These are phyloP conservation scores for Agrochola litura DNA, from an alignment of 2,888 invertebrate species.

Conservation along the genomic window DNA sequence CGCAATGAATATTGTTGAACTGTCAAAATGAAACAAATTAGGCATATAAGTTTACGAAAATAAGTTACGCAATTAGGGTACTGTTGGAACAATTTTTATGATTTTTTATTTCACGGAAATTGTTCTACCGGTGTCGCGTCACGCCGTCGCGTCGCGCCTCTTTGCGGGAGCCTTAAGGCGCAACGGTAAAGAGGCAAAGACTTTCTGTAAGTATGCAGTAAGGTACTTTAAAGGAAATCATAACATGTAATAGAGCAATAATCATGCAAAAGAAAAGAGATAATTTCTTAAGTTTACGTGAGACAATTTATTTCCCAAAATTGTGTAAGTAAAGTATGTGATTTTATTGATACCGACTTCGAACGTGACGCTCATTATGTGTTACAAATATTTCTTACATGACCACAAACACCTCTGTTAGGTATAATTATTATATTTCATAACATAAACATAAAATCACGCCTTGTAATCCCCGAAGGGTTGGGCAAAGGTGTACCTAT, in stretches of 20 bases:
- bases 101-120: too few species aligned
- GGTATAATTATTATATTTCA: background rate
- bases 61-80: too few species aligned
- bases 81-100: too few species aligned
- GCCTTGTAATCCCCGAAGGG: too few species aligned
- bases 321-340: constrained; percentile 16
- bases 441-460: too few species aligned
- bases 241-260: background rate
- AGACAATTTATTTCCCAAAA: constrained; percentile 26
- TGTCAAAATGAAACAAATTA: too few species aligned
- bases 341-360: background rate
- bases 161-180: too few species aligned
- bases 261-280: constrained; percentile 5
- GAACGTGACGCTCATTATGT: constrained; percentile 20
- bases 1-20: too few species aligned
- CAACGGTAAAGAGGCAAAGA: background rate
- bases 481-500: too few species aligned
- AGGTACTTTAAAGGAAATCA: background rate
- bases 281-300: constrained; percentile 30
- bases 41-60: too few species aligned
- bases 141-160: too few species aligned
- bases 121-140: too few species aligned
- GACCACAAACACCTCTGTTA: background rate
- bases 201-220: background rate
- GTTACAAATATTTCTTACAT: constrained; percentile 10